Evolutionary conservation across 1,140 invertebrate genomes (phyloP), one percentile per base, ranked within the genome.

Genomic region (Drosophila guanche): DNA sequence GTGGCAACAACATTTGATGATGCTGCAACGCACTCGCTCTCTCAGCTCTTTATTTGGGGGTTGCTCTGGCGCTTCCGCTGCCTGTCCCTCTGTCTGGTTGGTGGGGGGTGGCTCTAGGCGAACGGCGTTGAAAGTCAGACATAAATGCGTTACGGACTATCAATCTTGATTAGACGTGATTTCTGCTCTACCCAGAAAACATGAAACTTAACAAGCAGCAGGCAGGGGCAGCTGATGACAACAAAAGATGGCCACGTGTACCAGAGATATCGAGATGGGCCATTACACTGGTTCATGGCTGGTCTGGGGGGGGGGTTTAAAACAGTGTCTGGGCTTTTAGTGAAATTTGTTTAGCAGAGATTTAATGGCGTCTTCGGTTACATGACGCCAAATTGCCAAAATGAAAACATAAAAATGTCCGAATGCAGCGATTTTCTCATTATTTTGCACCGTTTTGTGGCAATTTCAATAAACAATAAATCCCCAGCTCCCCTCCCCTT

Each of bases 81-180:
- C 7, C 16, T n/a, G n/a, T n/a, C n/a, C n/a, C n/a, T n/a, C n/a
- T n/a, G 29, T 40, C 25, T 20, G 5, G 0, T 16, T 23, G 45
- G 37, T 50, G 53, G 59, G 59, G 47, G 71, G 55, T 40, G n/a
- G 57, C 37, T 20, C 16, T 20, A 20, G 16, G 0, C 16, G 16
- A 20, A 20, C 46, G 40, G 69, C 61, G 73, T 70, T 66, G 74
- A 77, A 76, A 83, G 83, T 83, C 83, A 83, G 56, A 52, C 54
- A 54, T 88, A 83, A 86, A 86, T 78, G 78, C 80, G 85, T 89
- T 89, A 89, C 80, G 85, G 70, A 70, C 80, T 85, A 89, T 89
- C 85, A 89, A 89, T 89, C 85, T 89, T 89, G 85, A 89, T 89
- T 89, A 89, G 85, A 81, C 56, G 85, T 89, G 85, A 89, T 89